Conservation (phyloP, 2,888 invertebrate species). For the Andrena trimmerana region DNA sequence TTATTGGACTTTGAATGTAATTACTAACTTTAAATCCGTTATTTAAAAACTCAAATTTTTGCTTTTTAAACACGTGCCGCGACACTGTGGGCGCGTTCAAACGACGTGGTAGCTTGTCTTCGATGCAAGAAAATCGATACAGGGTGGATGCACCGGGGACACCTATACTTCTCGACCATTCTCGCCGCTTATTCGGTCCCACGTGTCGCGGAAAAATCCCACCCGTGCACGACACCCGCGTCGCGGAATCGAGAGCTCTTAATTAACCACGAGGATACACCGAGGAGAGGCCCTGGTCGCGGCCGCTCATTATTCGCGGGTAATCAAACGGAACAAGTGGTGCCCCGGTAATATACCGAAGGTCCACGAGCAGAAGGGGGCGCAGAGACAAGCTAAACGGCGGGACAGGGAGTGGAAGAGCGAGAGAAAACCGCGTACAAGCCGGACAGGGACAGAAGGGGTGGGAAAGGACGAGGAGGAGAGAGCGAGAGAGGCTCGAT, state of each 20-base stretch:
- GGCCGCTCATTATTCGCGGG: conserved; percentile 56
- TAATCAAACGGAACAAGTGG: conserved; percentile 67
- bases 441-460: conserved; percentile 10
- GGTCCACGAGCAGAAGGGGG: conserved; percentile 42
- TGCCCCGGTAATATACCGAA: conserved; percentile 44
- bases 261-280: conserved; percentile 33
- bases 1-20: too few species aligned
- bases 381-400: conserved; percentile 35
- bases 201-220: conserved; percentile 20
- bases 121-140: conserved; percentile 16
- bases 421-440: conserved; percentile 6
- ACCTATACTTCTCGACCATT: conserved; percentile 13
- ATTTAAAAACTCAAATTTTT: too few species aligned
- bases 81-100: too few species aligned
- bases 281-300: conserved; percentile 8
- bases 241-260: conserved; percentile 42
- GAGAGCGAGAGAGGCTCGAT: conserved; percentile 62
- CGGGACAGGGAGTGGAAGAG: conserved; percentile 12
- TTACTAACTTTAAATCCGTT: too few species aligned
- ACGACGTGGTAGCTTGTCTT: too few species aligned
- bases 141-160: not conserved
- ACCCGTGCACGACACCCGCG: not conserved
- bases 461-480: conserved; percentile 31
- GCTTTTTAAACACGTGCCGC: too few species aligned
- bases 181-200: conserved; percentile 9